Base-by-base conservation (phyloP, 30 jellyfish, hydroid and myxozoan genomes). In the Cassiopea xamachana region DNA sequence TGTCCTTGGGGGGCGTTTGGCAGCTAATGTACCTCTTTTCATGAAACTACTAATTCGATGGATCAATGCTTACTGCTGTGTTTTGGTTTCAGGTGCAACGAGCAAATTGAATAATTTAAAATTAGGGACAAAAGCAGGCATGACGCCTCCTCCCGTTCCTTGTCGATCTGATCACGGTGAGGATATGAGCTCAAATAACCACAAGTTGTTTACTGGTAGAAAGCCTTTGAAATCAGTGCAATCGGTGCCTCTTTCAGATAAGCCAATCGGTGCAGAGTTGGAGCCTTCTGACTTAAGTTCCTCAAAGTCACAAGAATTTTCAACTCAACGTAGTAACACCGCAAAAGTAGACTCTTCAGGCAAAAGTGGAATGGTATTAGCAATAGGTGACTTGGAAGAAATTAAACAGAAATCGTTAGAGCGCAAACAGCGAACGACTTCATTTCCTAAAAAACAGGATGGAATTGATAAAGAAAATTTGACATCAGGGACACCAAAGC, bases 61-160 rank as follows among this genome's bases (percentile, higher is more conserved):
- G 7, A 3, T 6, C 64, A 55, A 10, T 10, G 0, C 64, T 0
- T 55, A 55, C 0, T 55, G 12, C 12, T 6, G 64, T 3, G 12
- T 6, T 55, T 55, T 55, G 64, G 74, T 58, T 50, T 0, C 14
- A 84, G 92, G 86, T 8, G 13, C 50, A 27, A 82, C 67, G 83
- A 82, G 91, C 91, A 69, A 83, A 68, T 82, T 85, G 39, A 72
- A 70, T 79, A 84, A 85, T 73, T 85, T 84, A 2, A 73, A 68
- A 70, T 84, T 85, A 1, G 60, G 46, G 50, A 39, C 86, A 18
- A 86, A 86, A 75, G 88, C 93, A 9, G 17, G 67, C 47, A 87
- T 68, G 75, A 18, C 77, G 60, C 94, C 94, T 39, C 94, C 94
- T 1, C 94, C 94, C 49, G 70, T 87, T 7, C 94, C 94, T n/a